Conservation (phyloP, 2,888 invertebrate species). For the Lobophora halterata region DNA sequence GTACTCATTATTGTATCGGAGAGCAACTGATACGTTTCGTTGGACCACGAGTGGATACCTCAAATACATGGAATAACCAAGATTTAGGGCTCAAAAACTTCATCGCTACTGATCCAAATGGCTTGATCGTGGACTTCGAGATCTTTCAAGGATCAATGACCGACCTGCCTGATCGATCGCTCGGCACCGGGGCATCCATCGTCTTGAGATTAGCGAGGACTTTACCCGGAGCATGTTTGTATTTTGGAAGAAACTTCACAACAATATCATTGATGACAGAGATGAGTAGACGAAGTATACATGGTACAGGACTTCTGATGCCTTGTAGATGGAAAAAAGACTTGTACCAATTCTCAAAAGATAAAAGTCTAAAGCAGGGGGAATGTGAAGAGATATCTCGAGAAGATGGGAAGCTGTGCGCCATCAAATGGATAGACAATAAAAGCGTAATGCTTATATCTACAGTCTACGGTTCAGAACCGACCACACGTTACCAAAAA, state of each 20-base stretch:
- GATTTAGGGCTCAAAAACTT: slow-evolving; percentile 47
- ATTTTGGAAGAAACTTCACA: slow-evolving; percentile 20
- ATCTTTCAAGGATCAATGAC: slow-evolving; percentile 30
- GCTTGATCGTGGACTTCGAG: slow-evolving; percentile 33
- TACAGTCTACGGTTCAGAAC: slow-evolving; percentile 35
- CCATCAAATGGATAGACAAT: slow-evolving; percentile 41
- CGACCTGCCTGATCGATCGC: slow-evolving; percentile 19
- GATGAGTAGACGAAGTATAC: slow-evolving; percentile 19
- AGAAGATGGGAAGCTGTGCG: slow-evolving; percentile 29
- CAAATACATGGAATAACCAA: slow-evolving; percentile 40
- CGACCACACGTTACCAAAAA: slow-evolving; percentile 13
- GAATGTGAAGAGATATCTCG: slow-evolving; percentile 32
- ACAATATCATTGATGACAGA: slow-evolving; percentile 27
- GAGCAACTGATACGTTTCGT: slow-evolving; percentile 31
- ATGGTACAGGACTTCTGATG: slow-evolving; percentile 19
- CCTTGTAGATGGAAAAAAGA: slow-evolving; percentile 11
- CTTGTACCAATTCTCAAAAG: slow-evolving; percentile 19
- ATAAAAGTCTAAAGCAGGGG: slow-evolving; percentile 28
- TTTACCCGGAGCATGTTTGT: slow-evolving; percentile 13
- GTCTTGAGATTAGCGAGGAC: slow-evolving; percentile 29
- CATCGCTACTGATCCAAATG: slow-evolving; percentile 37
- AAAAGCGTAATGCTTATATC: slow-evolving; percentile 35
- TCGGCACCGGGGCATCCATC: slow-evolving; percentile 28
- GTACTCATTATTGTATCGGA: slow-evolving; percentile 29
- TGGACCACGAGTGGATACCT: slow-evolving; percentile 26